Evolutionary conservation across 2,888 invertebrate genomes (phyloP).

Genomic region (Tillus elongatus): DNA sequence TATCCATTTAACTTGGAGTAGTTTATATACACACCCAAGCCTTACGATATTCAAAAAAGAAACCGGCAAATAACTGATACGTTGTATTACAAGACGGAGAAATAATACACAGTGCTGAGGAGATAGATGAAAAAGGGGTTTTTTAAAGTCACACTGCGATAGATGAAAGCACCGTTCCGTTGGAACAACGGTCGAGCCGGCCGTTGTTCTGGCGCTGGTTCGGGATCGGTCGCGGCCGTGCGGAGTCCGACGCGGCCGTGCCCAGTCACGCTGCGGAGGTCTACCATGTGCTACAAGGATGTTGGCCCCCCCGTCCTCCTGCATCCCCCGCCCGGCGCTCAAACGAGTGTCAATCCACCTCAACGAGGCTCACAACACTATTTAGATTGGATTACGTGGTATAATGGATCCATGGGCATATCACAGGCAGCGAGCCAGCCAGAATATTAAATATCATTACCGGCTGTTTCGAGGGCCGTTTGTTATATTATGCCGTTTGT

Average conservation of each 20-base stretch:
- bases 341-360: constrained; percentile 26
- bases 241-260: no score
- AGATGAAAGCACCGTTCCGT: constrained; percentile 29
- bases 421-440: no score
- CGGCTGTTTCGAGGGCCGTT: no score
- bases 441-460: no score
- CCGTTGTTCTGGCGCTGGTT: constrained; percentile 36
- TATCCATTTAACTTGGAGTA: no score
- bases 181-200: constrained; percentile 36
- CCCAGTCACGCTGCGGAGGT: constrained; percentile 18
- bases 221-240: constrained; percentile 14
- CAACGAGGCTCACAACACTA: constrained; percentile 25
- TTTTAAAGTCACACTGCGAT: background rate
- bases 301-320: constrained; percentile 16
- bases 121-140: no score
- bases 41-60: no score
- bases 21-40: no score
- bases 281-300: constrained; percentile 20
- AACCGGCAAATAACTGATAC: constrained; percentile 39
- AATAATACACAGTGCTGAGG: no score
- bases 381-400: constrained; percentile 26
- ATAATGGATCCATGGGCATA: constrained; percentile 21
- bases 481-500: no score
- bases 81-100: constrained; percentile 40
- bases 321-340: constrained; percentile 17